These are phyloP conservation scores for Eidolon dupreanum DNA, from an alignment of 2,797 vertebrate genomes.

Conservation along the genomic window DNA sequence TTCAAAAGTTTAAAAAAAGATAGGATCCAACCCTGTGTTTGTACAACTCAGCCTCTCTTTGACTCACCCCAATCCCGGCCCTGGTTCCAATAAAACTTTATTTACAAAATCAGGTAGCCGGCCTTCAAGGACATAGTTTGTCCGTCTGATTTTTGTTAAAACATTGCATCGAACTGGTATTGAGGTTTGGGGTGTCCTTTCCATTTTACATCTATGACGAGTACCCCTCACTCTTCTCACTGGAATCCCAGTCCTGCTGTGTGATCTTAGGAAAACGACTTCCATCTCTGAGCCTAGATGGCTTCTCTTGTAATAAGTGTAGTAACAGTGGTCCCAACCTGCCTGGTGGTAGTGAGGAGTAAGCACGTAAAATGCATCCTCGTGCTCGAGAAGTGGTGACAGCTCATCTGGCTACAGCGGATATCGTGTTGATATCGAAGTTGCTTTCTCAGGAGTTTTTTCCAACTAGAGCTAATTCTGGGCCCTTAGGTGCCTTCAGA, in stretches of 20 bases:
- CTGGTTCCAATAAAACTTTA: slow-evolving; percentile 28
- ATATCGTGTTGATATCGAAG: background rate
- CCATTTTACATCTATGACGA: background rate
- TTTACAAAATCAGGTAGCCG: background rate
- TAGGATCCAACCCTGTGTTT: background rate
- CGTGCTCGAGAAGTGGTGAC: background rate
- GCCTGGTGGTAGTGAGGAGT: background rate
- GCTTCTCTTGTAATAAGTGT: background rate
- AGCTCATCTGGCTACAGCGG: background rate
- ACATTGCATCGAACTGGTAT: background rate
- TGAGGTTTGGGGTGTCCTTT: background rate
- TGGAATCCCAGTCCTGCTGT: background rate
- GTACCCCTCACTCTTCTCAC: fast-evolving
- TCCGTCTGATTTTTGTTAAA: background rate
- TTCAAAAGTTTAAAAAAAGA: background rate
- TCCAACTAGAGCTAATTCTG: background rate
- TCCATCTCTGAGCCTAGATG: background rate
- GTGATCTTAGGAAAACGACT: background rate
- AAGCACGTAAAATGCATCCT: background rate
- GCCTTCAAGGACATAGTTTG: too few relatives aligned
- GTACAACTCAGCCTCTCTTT: background rate
- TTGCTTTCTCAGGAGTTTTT: background rate
- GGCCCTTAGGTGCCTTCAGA: background rate
- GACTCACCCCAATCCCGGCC: background rate
- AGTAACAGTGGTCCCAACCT: background rate